Base-by-base conservation (phyloP, 2,113 vertebrate species). In the Beaufortia kweichowensis region DNA sequence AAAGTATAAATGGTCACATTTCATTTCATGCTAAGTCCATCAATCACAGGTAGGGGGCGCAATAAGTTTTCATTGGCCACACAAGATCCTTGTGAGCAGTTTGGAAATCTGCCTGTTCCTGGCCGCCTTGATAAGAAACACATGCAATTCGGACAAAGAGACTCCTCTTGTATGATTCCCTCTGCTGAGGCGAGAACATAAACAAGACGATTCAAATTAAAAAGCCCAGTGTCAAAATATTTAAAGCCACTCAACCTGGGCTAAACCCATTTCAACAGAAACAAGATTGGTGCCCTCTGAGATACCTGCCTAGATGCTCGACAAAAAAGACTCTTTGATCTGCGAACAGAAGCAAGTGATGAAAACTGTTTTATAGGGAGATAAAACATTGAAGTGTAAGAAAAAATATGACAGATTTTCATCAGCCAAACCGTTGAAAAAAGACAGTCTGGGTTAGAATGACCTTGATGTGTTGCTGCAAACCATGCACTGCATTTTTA, bases 141-240 rank as follows among this genome's bases (percentile, higher is more conserved):
- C 81, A 76, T 83, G 75, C 79, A 71, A 76, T 74, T 78, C 78
- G 61, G 79, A 81, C 76, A 79, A 79, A 86, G 70, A 39, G 64
- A 71, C 72, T 78, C 79, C 66, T 81, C 79, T 83, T 81, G 80
- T 84, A 77, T 75, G 82, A 81, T 83, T 84, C 68, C 75, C 66
- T 82, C 78, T 70, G 71, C 77, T 28, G 41, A 80, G 77, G 82
- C 78, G 75, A 75, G 75, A 85, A 81, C 70, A 81, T 82, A 84
- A 85, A 83, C 75, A 83, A 80, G 78, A 64, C 76, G 69, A 82
- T 86, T 84, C 79, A 70, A 68, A 81, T 84, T 82, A 79, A 84
- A 81, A 70, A 79, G 72, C 62, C 67, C 65, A 72, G 78, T 81
- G 83, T 86, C 83, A 84, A 80, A 86, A 83, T 83, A 80, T 83